phyloP scores from a whole-genome alignment of 2,888 invertebrate genomes.

The Drosophila picticornis region DNA sequence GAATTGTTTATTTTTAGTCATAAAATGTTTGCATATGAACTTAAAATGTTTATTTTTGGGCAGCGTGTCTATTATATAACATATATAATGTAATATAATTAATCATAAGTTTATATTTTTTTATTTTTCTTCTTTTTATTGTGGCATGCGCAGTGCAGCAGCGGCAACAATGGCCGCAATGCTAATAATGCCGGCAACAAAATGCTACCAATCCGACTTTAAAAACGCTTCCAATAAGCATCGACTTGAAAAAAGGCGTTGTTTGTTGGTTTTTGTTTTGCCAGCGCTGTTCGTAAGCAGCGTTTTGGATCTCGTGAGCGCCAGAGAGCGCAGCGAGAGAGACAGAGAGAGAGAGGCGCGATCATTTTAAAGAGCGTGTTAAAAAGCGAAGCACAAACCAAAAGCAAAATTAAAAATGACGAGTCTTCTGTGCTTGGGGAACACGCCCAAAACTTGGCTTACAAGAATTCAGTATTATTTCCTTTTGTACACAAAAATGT shows the following conservation, averaged over 20 bases:
- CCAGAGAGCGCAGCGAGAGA: slow-evolving; percentile 2
- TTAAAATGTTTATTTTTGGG: slow-evolving; percentile 60
- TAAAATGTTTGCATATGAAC: slow-evolving; percentile 69
- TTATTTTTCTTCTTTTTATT: background rate
- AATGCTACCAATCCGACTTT: slow-evolving; percentile 23
- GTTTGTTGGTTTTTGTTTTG: slow-evolving; percentile 77
- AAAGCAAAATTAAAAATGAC: slow-evolving; percentile 55
- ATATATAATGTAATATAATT: background rate
- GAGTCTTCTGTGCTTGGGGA: slow-evolving; percentile 69
- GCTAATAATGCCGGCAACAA: slow-evolving; percentile 47
- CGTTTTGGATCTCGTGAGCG: slow-evolving; percentile 48
- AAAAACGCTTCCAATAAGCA: slow-evolving; percentile 19
- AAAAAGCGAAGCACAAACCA: slow-evolving; percentile 51
- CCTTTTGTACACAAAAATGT: background rate
- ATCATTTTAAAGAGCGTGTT: slow-evolving; percentile 61
- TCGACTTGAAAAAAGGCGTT: slow-evolving; percentile 57
- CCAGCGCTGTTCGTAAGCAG: slow-evolving; percentile 74
- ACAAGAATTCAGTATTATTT: slow-evolving; percentile 34
- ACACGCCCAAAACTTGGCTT: slow-evolving; percentile 79
- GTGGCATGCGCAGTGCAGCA: slow-evolving; percentile 63
- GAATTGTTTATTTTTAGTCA: slow-evolving; percentile 75
- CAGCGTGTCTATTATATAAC: slow-evolving; percentile 17
- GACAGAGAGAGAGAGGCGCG: slow-evolving; percentile 30
- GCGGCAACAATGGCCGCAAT: slow-evolving; percentile 32
- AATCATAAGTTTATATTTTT: background rate